Evolutionary conservation across 2,797 vertebrate genomes (phyloP).

Genomic region (Arrhamphus sclerolepis): DNA sequence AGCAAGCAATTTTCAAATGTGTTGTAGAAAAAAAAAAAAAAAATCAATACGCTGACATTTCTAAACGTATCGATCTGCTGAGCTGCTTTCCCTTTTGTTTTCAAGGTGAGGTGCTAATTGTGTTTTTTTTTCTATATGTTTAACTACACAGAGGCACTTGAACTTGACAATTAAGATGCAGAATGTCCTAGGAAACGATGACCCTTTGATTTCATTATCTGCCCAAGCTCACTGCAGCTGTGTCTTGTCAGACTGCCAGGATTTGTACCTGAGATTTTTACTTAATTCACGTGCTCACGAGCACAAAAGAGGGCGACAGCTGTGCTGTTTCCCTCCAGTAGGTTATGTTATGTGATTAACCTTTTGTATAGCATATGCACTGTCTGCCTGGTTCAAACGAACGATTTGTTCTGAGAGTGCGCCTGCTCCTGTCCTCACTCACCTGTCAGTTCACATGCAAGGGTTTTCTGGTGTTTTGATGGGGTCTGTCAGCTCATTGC

Average conservation of each 20-base stretch:
- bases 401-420: slow-evolving; percentile 29
- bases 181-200: slow-evolving; percentile 23
- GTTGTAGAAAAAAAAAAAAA: background rate
- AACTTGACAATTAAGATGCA: slow-evolving; percentile 11
- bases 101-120: slow-evolving; percentile 18
- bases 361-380: slow-evolving; percentile 31
- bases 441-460: background rate
- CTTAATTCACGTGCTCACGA: slow-evolving; percentile 26
- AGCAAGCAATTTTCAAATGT: slow-evolving; percentile 5
- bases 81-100: slow-evolving; percentile 3
- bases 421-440: slow-evolving; percentile 9
- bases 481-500: slow-evolving; percentile 14
- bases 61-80: slow-evolving; percentile 13
- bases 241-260: slow-evolving; percentile 2
- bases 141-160: slow-evolving; percentile 1
- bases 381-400: slow-evolving; percentile 35
- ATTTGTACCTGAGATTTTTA: slow-evolving; percentile 26
- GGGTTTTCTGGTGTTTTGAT: slow-evolving; percentile 5
- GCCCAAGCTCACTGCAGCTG: slow-evolving; percentile 19
- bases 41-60: slow-evolving; percentile 25
- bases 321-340: slow-evolving; percentile 43
- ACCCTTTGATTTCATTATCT: slow-evolving; percentile 51
- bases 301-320: slow-evolving; percentile 36
- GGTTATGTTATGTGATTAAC: slow-evolving; percentile 38
- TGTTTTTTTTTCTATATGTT: background rate